Base-by-base conservation (phyloP, 2,888 invertebrate species). In the Aphidius colemani region DNA sequence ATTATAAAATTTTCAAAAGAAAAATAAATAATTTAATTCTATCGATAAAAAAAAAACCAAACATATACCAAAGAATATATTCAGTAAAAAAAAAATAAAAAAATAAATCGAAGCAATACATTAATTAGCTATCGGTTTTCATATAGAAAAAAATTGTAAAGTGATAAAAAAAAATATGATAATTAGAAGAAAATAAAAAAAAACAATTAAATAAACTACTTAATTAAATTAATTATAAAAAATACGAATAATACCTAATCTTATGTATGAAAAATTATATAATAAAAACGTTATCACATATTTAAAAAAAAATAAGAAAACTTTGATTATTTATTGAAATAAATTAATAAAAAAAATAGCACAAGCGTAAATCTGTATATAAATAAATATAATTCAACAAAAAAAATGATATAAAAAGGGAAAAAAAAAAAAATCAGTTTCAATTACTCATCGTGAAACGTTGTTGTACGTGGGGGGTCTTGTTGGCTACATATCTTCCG, bases 251-350 rank as follows among this genome's bases (percentile, higher is more conserved):
- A 51, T 64, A 66, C 56, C 59, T 53, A 66, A 70, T 66, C 69
- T 67, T 69, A 73, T 76, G 73, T 78, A 75, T 72, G 67, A 71
- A 69, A 70, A 73, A 69, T 75, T 77, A 74, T 73, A 78, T 73
- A 78, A 78, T 77, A 78, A 76, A 77, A 71, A 71, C 70, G 71
- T 78, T 72, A 78, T 71, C 71, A 69, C 70, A 72, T 70, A 59
- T 65, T 65, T 50, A 11, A 40, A 39, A 11, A 48, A 53, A 40
- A 53, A 11, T 41, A 39, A 11, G 41, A 53, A 40, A 48, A 30
- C n/a, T 6, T 9, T 45, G 11, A 13, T 13, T 13, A 13, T 61
- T 48, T 55, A 6, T 59, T 7, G 3, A 44, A 13, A 49, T 50
- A 40, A 9, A 10, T 7, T 2, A 49, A 46, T 41, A 18, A 18